Conservation (phyloP, 2,888 invertebrate genomes). For the Tineola bisselliella region DNA sequence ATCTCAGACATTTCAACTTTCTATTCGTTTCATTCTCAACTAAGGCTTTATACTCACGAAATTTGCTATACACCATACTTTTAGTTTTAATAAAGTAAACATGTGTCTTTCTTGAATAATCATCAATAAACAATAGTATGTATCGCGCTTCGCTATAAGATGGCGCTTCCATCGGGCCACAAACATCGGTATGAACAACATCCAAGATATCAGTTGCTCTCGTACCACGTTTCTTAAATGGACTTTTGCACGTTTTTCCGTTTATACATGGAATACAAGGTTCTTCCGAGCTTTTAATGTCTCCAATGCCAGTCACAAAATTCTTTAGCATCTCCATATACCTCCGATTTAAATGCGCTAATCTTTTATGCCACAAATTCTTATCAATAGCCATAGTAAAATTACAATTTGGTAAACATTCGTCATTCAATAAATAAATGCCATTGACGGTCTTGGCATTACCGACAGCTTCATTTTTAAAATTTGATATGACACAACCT, state of each 20-base stretch:
- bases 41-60: constrained; percentile 9
- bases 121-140: constrained; percentile 13
- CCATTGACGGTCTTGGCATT: not conserved
- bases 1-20: not conserved
- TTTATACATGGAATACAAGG: not conserved
- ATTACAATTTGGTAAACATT: no score
- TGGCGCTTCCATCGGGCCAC: constrained; percentile 13
- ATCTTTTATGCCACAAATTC: not conserved
- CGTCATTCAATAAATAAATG: no score
- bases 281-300: not conserved
- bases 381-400: not conserved
- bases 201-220: not conserved
- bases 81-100: constrained; percentile 10
- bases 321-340: not conserved
- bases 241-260: not conserved
- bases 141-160: constrained; percentile 13
- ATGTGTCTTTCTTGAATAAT: constrained; percentile 13
- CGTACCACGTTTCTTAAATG: constrained; percentile 1
- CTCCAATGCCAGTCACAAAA: not conserved
- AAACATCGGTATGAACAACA: constrained; percentile 13
- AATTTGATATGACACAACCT: not conserved
- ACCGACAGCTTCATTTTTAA: not conserved
- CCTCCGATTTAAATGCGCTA: not conserved
- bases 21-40: not conserved
- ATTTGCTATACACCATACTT: constrained; percentile 6